Percentiles rank a stretch among this genome's conserved stretches.
Evolutionary conservation across 2,888 invertebrate genomes (phyloP).

Genomic region (Amblyjoppa fuscipennis): DNA sequence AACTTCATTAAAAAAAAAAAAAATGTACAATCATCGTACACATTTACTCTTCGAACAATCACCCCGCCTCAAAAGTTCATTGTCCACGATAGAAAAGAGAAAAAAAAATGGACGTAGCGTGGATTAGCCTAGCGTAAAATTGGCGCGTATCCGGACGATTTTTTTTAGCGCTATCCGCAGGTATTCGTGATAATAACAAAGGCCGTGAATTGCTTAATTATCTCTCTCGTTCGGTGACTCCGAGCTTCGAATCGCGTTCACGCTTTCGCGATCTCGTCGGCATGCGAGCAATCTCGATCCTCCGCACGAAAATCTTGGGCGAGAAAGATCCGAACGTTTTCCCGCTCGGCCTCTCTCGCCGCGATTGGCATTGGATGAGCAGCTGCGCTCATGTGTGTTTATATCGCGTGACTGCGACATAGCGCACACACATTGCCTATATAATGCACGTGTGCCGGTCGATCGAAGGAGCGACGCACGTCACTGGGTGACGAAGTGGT

Average conservation of each 20-base stretch:
- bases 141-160: slow-evolving; percentile 2
- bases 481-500: slow-evolving; percentile 72
- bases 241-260: slow-evolving; percentile 48
- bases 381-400: slow-evolving; percentile 24
- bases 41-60: not conserved
- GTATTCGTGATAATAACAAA: slow-evolving; percentile 14
- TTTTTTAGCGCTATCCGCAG: slow-evolving; percentile 3
- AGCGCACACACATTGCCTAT: slow-evolving; percentile 10
- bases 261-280: slow-evolving; percentile 65
- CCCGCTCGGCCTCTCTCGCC: slow-evolving; percentile 31
- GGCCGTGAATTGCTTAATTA: slow-evolving; percentile 23
- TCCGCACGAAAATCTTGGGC: slow-evolving; percentile 28
- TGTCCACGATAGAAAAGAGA: not conserved
- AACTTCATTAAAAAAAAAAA: too few species aligned
- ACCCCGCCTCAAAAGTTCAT: not conserved
- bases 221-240: slow-evolving; percentile 35
- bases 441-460: slow-evolving; percentile 54
- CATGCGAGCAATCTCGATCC: slow-evolving; percentile 25
- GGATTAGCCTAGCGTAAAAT: slow-evolving; percentile 13
- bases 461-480: slow-evolving; percentile 48
- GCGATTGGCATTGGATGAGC: slow-evolving; percentile 54
- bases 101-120: not conserved
- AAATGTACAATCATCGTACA: not conserved
- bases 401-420: not conserved
- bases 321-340: slow-evolving; percentile 28